Evolutionary conservation across 2,888 invertebrate genomes (phyloP).

Genomic region (Merodon equestris): DNA sequence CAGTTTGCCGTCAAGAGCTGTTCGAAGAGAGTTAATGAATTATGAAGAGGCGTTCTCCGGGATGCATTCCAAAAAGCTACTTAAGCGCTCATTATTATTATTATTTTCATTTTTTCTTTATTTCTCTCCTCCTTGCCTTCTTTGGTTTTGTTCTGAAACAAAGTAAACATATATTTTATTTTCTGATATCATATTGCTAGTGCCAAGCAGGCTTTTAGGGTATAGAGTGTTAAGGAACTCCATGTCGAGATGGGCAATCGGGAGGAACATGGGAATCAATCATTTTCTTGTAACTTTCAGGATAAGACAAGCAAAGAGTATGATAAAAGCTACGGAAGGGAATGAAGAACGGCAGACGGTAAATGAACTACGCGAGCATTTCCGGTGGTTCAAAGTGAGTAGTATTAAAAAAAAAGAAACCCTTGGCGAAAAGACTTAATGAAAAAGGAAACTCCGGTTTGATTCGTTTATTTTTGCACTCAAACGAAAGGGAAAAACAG

Average conservation of each 20-base stretch:
- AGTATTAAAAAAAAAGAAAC: neutral
- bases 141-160: slow-evolving; percentile 2
- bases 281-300: slow-evolving; percentile 21
- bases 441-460: neutral
- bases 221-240: slow-evolving; percentile 53
- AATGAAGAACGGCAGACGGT: slow-evolving; percentile 29
- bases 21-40: slow-evolving; percentile 55
- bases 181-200: slow-evolving; percentile 30
- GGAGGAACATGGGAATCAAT: slow-evolving; percentile 44
- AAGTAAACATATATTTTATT: slow-evolving; percentile 28
- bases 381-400: slow-evolving; percentile 27
- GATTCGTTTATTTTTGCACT: too few relatives aligned
- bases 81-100: slow-evolving; percentile 32
- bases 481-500: too few relatives aligned
- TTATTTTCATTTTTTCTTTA: slow-evolving; percentile 15
- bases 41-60: slow-evolving; percentile 49
- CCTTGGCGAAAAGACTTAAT: neutral
- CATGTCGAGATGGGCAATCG: neutral
- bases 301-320: slow-evolving; percentile 54
- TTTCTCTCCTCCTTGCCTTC: neutral
- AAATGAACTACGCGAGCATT: slow-evolving; percentile 39
- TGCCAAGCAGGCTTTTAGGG: slow-evolving; percentile 20
- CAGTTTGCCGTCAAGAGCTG: slow-evolving; percentile 27
- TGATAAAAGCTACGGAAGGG: slow-evolving; percentile 1
- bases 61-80: slow-evolving; percentile 62